phyloP scores from a whole-genome alignment of 1,140 invertebrate species.

The Dinoponera quadriceps region DNA sequence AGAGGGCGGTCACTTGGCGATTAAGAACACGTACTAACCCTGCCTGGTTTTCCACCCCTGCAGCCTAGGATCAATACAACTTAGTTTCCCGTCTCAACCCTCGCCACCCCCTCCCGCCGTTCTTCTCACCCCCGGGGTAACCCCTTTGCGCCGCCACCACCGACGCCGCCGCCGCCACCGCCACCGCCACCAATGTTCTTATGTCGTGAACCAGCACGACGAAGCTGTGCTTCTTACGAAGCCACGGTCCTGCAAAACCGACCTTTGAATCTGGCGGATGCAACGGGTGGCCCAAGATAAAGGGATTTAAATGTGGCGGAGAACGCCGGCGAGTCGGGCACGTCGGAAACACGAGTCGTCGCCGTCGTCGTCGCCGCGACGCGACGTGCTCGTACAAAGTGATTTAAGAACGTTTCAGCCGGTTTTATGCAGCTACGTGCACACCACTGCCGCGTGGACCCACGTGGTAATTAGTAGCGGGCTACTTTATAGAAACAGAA shows the following conservation, averaged over 20 bases:
- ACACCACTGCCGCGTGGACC: slow-evolving; percentile 23
- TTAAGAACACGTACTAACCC: slow-evolving; percentile 86
- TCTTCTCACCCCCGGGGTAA: slow-evolving; percentile 75
- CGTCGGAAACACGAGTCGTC: slow-evolving; percentile 5
- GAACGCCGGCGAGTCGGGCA: slow-evolving; percentile 1
- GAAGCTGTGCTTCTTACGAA: slow-evolving; percentile 83
- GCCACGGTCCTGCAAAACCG: slow-evolving; percentile 67
- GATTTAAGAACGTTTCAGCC: slow-evolving; percentile 57
- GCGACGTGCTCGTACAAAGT: slow-evolving; percentile 49
- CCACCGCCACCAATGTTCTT: slow-evolving; percentile 82
- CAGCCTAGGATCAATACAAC: slow-evolving; percentile 86
- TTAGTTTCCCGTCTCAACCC: slow-evolving; percentile 84
- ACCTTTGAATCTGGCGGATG: slow-evolving; percentile 55
- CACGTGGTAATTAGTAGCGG: slow-evolving; percentile 45
- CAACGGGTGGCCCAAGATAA: slow-evolving; percentile 68
- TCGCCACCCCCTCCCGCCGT: slow-evolving; percentile 71
- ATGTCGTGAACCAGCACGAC: slow-evolving; percentile 83
- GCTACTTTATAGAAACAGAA: slow-evolving; percentile 38
- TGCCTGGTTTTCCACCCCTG: slow-evolving; percentile 85
- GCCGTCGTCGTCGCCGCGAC: not conserved
- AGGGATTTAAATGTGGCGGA: slow-evolving; percentile 55
- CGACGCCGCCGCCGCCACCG: slow-evolving; percentile 57
- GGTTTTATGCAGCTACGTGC: slow-evolving; percentile 57
- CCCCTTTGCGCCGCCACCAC: slow-evolving; percentile 64
- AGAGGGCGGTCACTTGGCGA: slow-evolving; percentile 86